Base-by-base conservation (phyloP, 2,797 vertebrate species). In the Oryzias sinensis region DNA sequence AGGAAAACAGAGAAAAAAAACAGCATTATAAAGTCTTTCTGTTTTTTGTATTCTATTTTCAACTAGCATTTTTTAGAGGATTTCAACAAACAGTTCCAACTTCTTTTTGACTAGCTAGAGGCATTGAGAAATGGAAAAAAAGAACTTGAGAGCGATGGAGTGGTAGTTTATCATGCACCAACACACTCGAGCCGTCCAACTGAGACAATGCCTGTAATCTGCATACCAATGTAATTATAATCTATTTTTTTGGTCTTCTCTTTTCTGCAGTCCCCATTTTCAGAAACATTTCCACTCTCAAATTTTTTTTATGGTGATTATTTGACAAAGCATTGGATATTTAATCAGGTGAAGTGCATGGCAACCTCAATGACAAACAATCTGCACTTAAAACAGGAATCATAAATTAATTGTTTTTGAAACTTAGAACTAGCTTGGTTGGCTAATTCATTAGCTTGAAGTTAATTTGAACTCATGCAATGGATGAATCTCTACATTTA, bases 301-400 rank as follows among this genome's bases (percentile, higher is more conserved):
- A 62, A 65, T 72, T 80, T 64, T 65, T 80, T 64, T 65, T 37
- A 41, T 49, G 51, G 9, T 68, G 58, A 82, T 80, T 83, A 76
- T 84, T 87, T 79, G 72, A 65, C 76, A 81, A 77, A 70, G 61
- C 54, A 24, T 14, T 49, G 75, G 68, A 70, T 77, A 58, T 79
- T 80, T 77, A 76, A 76, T 81, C 81, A 79, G 69, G 66, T 83
- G 67, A 79, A 83, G 80, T 82, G 82, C 85, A 69, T 72, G 72
- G 71, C 27, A 56, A 74, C 51, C 47, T 42, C 59, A 62, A 41
- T 59, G 62, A 62, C 71, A 52, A 74, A 68, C 61, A 56, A 5
- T 43, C 59, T 48, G 16, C 25, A 55, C 46, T 59, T 42, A 46
- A 68, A 71, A 57, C 65, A 84, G 85, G 84, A 80, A 85, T 87